Conservation (phyloP, 2,888 invertebrate species). For the Phrixothrix hirtus region DNA sequence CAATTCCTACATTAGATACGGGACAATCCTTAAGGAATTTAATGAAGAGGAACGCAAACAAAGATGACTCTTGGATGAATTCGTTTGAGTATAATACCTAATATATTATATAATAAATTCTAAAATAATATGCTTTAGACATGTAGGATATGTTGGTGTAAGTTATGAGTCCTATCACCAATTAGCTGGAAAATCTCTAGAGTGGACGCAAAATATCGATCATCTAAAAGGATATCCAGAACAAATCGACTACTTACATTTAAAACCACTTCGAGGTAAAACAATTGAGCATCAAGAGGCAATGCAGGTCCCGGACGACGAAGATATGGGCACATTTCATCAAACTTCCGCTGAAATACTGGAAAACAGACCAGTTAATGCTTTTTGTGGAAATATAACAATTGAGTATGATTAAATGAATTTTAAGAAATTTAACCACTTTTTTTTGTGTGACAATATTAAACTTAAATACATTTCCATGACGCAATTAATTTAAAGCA, state of each 20-base stretch:
- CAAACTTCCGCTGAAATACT: constrained; percentile 56
- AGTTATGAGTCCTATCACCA: constrained; percentile 20
- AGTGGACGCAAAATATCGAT: constrained; percentile 37
- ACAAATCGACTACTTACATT: constrained; percentile 32
- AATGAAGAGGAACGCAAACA: constrained; percentile 1
- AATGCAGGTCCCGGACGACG: constrained; percentile 26
- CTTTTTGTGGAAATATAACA: constrained; percentile 62
- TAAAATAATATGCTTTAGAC: constrained; percentile 7
- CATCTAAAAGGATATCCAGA: constrained; percentile 34
- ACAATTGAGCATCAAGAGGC: constrained; percentile 40
- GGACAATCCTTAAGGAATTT: constrained; percentile 28
- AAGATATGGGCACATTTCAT: constrained; percentile 55
- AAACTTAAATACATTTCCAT: no score
- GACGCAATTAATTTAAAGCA: no score
- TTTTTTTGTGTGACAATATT: not conserved
- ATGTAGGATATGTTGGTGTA: constrained; percentile 8
- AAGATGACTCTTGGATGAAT: constrained; percentile 12
- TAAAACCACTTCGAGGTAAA: constrained; percentile 40
- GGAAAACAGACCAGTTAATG: constrained; percentile 56
- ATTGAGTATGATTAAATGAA: constrained; percentile 46
- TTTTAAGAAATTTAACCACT: not conserved
- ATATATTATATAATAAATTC: not conserved
- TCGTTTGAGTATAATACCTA: constrained; percentile 16
- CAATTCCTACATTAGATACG: constrained; percentile 31
- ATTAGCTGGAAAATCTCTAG: constrained; percentile 30